Evolutionary conservation across 2,797 vertebrate genomes (phyloP).

Genomic region (Sebastes wilsoni): DNA sequence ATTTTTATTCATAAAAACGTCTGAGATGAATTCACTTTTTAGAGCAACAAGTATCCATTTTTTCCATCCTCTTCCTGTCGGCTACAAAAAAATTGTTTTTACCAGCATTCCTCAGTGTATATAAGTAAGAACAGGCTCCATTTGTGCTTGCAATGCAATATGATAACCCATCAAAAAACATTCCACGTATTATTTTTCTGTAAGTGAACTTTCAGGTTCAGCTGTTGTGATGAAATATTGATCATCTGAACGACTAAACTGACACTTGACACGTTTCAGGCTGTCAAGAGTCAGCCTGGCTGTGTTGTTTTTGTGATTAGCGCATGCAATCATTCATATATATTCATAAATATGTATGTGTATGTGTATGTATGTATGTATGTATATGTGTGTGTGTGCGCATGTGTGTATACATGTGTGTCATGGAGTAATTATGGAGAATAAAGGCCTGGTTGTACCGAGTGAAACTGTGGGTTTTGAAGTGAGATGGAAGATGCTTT

Average conservation of each 20-base stretch:
- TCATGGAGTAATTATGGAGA: slow-evolving; percentile 85
- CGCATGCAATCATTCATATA: not conserved
- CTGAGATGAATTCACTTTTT: not conserved
- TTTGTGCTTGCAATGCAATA: not conserved
- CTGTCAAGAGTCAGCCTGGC: slow-evolving; percentile 22
- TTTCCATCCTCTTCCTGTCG: not conserved
- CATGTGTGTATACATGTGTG: slow-evolving; percentile 57
- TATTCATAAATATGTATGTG: not conserved
- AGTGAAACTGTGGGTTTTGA: slow-evolving; percentile 86
- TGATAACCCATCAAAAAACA: not conserved
- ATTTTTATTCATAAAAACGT: not conserved
- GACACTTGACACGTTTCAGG: not conserved
- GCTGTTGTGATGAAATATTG: not conserved
- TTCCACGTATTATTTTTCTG: not conserved
- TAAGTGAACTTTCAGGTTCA: not conserved
- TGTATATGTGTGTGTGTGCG: slow-evolving; percentile 10
- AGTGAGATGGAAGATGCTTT: slow-evolving; percentile 90
- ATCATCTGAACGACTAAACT: not conserved
- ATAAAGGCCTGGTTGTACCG: slow-evolving; percentile 89
- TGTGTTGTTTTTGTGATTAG: not conserved
- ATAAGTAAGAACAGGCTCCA: not conserved
- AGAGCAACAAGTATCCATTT: not conserved
- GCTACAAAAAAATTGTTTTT: not conserved
- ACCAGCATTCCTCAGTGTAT: not conserved
- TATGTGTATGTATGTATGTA: not conserved